Percentiles rank a stretch among this genome's conserved stretches.
Evolutionary conservation across 2,888 invertebrate species (phyloP).

Genomic region (Saturnia japonica): DNA sequence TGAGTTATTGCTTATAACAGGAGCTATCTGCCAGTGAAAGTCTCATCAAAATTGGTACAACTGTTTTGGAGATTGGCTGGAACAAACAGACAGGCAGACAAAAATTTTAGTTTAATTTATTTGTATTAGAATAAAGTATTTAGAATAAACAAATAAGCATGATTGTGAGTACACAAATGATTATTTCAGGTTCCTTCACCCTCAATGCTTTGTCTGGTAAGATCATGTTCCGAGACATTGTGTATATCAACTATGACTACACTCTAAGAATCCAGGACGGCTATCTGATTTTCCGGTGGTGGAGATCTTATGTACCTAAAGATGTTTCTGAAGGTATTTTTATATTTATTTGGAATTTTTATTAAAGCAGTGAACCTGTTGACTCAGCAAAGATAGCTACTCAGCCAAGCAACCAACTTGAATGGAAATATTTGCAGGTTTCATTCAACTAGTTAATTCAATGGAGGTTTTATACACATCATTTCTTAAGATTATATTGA

Average conservation of each 20-base stretch:
- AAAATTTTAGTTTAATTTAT: too few species aligned
- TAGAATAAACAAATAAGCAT: neutral
- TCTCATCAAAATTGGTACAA: too few species aligned
- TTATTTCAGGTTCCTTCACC: slow-evolving; percentile 92
- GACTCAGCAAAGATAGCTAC: neutral
- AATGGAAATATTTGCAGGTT: neutral
- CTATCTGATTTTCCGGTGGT: slow-evolving; percentile 98
- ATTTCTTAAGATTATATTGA: too few species aligned
- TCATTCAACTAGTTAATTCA: too few species aligned
- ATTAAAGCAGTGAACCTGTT: neutral
- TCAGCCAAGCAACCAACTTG: too few species aligned
- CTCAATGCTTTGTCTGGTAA: slow-evolving; percentile 98
- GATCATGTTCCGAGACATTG: slow-evolving; percentile 98
- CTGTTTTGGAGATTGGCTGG: too few species aligned
- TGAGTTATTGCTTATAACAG: too few species aligned
- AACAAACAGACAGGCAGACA: too few species aligned
- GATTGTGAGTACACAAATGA: neutral
- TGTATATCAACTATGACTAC: slow-evolving; percentile 96
- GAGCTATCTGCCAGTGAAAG: too few species aligned
- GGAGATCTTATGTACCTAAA: slow-evolving; percentile 97
- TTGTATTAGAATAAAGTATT: too few species aligned
- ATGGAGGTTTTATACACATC: too few species aligned
- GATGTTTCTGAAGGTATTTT: slow-evolving; percentile 94
- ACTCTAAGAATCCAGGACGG: slow-evolving; percentile 97
- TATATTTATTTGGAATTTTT: slow-evolving; percentile 12